Percentiles rank a stretch among this genome's conserved stretches.
Evolutionary conservation across 2,797 vertebrate species (phyloP).

Genomic region (Loris lydekkerianus): DNA sequence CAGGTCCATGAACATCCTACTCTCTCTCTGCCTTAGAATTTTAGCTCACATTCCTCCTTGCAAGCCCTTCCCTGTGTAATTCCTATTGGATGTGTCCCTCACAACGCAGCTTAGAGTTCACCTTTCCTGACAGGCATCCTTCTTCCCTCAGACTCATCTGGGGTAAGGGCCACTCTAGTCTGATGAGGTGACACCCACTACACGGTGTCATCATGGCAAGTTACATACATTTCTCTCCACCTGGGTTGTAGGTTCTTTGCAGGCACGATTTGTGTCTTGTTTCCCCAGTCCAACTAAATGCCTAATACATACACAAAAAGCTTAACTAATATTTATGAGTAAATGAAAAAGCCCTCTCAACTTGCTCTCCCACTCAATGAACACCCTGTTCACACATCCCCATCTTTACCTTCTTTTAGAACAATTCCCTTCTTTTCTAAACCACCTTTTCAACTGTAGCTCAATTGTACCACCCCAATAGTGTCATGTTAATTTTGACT

Average conservation of each 20-base stretch:
- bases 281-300: neutral
- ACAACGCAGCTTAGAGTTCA: neutral
- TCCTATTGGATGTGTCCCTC: neutral
- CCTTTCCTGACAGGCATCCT: neutral
- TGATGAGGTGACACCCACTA: neutral
- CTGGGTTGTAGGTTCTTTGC: neutral
- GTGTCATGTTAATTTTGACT: neutral
- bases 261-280: neutral
- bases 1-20: accelerated
- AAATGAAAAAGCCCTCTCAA: neutral
- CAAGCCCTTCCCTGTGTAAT: neutral
- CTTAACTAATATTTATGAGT: neutral
- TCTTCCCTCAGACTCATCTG: neutral
- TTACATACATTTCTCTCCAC: neutral
- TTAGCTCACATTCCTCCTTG: neutral
- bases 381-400: neutral
- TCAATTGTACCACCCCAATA: neutral
- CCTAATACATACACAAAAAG: neutral
- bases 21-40: neutral
- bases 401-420: neutral
- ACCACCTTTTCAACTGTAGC: neutral
- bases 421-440: neutral
- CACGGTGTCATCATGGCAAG: neutral
- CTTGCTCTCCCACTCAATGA: neutral
- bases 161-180: neutral